phyloP scores from a whole-genome alignment of 2,113 vertebrate genomes.

The Anser brachyrhynchus region DNA sequence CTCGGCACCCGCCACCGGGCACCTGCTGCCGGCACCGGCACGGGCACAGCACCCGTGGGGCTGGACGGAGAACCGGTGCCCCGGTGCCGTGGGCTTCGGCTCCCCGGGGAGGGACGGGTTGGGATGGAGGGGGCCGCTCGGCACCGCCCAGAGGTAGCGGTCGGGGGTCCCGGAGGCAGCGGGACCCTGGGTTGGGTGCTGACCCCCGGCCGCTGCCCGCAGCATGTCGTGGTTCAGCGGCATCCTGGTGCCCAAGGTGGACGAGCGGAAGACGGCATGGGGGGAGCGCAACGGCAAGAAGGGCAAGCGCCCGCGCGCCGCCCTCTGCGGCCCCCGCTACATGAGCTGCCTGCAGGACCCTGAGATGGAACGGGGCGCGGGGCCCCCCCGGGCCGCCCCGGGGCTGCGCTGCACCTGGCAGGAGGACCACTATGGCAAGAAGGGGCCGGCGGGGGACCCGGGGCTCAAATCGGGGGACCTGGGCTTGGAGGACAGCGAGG shows the following conservation, averaged over 20 bases:
- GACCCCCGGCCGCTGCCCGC: neutral
- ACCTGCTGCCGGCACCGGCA: neutral
- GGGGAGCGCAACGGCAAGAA: slow-evolving; percentile 96
- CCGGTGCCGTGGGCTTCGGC: no score
- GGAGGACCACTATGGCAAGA: slow-evolving; percentile 91
- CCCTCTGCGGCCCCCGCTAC: slow-evolving; percentile 90
- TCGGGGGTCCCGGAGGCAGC: no score
- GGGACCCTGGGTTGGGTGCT: neutral
- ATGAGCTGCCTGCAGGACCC: slow-evolving; percentile 96
- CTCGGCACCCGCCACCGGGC: neutral
- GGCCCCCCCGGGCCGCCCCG: slow-evolving; percentile 64
- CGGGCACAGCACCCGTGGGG: neutral
- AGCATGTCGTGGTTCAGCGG: slow-evolving; percentile 96
- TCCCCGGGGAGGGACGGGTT: neutral
- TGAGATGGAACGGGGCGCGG: slow-evolving; percentile 78
- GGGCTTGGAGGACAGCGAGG: slow-evolving; percentile 87
- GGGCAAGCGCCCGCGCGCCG: slow-evolving; percentile 83
- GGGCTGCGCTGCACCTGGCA: slow-evolving; percentile 89
- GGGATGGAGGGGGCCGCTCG: no score
- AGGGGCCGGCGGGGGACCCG: slow-evolving; percentile 77
- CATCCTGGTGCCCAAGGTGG: slow-evolving; percentile 95
- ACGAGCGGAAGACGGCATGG: slow-evolving; percentile 94
- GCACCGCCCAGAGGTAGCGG: no score
- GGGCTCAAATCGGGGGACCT: slow-evolving; percentile 87
- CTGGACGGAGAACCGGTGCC: neutral